Evolutionary conservation across 2,797 vertebrate genomes (phyloP).

Genomic region (Hydrophis major): DNA sequence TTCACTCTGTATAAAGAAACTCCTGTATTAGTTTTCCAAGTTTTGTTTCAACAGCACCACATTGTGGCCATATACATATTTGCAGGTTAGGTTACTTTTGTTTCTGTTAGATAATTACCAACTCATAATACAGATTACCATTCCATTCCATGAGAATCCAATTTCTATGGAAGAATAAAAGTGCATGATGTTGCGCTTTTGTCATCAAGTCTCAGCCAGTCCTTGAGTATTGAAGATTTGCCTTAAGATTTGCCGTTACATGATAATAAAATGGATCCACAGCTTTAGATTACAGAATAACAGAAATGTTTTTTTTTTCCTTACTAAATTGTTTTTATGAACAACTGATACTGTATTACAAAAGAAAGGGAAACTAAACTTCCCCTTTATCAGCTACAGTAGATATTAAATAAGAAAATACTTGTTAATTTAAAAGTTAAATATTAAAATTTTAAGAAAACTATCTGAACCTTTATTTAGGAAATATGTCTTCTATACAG

Average conservation of each 20-base stretch:
- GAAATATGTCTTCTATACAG: neutral
- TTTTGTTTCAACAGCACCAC: conserved; percentile 23
- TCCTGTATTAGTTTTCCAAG: neutral
- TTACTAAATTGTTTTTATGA: neutral
- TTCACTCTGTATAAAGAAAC: neutral
- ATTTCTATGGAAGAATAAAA: neutral
- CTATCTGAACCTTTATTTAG: neutral
- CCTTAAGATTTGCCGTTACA: neutral
- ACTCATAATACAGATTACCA: neutral
- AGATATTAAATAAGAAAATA: neutral
- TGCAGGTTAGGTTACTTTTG: neutral
- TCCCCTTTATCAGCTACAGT: neutral
- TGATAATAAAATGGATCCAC: neutral
- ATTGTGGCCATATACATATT: neutral
- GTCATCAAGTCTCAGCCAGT: neutral
- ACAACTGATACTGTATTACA: neutral
- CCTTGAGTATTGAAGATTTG: too few relatives aligned
- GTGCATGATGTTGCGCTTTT: neutral
- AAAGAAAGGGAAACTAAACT: neutral
- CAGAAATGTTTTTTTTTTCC: neutral
- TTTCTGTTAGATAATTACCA: neutral
- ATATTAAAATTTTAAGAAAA: neutral
- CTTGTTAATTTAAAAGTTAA: neutral
- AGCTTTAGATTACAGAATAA: neutral
- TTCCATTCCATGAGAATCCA: neutral